Evolutionary conservation across 2,113 vertebrate genomes (phyloP), one percentile per base, ranked within the genome.

Genomic region (Spilogale gracilis): DNA sequence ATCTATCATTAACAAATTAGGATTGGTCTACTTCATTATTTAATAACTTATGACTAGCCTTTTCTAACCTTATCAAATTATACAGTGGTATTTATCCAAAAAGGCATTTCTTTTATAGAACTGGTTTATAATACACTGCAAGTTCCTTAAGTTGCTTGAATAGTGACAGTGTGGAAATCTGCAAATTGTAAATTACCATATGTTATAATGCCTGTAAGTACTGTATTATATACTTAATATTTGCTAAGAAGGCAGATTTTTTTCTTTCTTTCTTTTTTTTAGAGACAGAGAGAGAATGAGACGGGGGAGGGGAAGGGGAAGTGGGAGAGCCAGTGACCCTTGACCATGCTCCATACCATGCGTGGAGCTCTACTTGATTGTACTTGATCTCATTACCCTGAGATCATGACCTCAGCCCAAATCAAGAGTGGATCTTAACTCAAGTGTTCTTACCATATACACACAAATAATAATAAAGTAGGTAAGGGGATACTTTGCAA

Each of bases 1-100:
- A 82, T 78, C 9, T 93, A 81, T 91, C 50, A 86, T 73, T 82
- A 89, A 86, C 52, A 82, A 96, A 78, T 63, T 76, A 45, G 12
- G 25, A 93, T 48, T 56, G 50, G 16, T n/a, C 20, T 89, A 93
- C 84, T 95, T 93, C 65, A 89, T 81, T 94, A 94, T 96, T 94
- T 96, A 94, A 79, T 25, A 54, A 94, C 18, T 2, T 43, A 81
- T 63, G 14, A 71, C 25, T 58, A 94, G 8, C 3, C 32, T 88
- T 92, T 95, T 86, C 48, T 85, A 88, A 90, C 38, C 16, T 50
- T 78, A 89, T 61, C 9, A 88, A 93, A 92, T 89, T 61, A 43
- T 80, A 48, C 12, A 43, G 10, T 87, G 4, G 6, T n/a, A 76
- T 74, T 92, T 90, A 90, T 20, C 16, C 23, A 21, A 80, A 92